Evolutionary conservation across 1,140 invertebrate genomes (phyloP).

Genomic region (Drosophila asahinai): DNA sequence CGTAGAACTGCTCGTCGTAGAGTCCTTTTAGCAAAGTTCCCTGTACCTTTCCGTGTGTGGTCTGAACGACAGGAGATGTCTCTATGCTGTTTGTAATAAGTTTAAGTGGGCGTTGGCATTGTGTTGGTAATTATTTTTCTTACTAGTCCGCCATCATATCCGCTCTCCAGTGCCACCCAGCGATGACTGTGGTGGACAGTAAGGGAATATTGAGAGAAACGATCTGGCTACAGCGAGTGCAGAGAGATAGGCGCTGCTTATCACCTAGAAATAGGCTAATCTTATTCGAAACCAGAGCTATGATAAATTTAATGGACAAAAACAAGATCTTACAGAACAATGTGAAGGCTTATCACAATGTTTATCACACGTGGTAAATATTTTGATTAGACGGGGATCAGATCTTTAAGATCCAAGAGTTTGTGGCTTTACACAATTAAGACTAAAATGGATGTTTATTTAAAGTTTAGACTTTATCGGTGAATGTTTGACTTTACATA

Average conservation of each 20-base stretch:
- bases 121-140: not conserved
- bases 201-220: too few relatives aligned
- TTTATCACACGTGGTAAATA: not conserved
- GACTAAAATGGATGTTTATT: not conserved
- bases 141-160: constrained; percentile 1
- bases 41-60: constrained; percentile 58
- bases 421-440: too few relatives aligned
- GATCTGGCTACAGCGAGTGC: rapidly evolving
- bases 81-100: not conserved
- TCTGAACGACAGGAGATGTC: constrained; percentile 20
- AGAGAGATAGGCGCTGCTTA: not conserved
- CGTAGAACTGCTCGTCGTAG: constrained; percentile 67
- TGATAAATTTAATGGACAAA: not conserved
- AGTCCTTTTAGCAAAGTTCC: constrained; percentile 47
- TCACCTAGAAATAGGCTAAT: not conserved
- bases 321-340: not conserved
- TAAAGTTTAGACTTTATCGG: not conserved
- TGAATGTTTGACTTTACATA: not conserved
- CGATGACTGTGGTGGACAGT: not conserved
- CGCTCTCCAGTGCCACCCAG: not conserved
- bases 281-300: not conserved
- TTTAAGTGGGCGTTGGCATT: too few relatives aligned
- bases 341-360: not conserved
- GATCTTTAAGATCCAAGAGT: too few relatives aligned
- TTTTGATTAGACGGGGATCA: too few relatives aligned